Evolutionary conservation across 2,113 vertebrate species (phyloP), one percentile per base, ranked within the genome.

Genomic region (Acrocephalus arundinaceus): DNA sequence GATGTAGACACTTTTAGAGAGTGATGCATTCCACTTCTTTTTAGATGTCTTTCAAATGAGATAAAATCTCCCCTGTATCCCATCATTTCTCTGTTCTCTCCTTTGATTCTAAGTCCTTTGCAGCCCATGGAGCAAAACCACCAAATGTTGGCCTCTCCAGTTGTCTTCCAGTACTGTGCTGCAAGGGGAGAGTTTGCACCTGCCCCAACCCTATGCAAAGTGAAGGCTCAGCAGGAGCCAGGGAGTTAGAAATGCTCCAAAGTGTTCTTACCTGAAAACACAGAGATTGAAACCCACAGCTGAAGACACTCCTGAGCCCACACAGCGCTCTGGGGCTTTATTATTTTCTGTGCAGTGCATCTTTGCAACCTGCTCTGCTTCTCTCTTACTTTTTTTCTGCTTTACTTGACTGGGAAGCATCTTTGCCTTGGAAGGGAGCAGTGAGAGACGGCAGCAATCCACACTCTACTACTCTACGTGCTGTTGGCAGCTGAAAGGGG

Each of bases 91-190:
- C 48, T 74, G 16, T 89, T 87, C 16, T 63, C 45, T 87, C 19
- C 61, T 94, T 92, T 89, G 70, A 92, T 87, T 86, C 43, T 61
- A 52, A 90, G 33, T 19, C 23, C 23, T 81, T 81, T 77, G 57
- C 65, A 90, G 70, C 27, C 1, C 0, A 18, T 18, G 48, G 46
- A 87, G 45, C 13, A 61, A 90, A 85, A 4, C 21, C 37, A 70
- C 35, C 3, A 5, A 51, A 21, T 23, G 7, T 24, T 89, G 59
- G n/a, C 25, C 25, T 87, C 63, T 87, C 5, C 66, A 30, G 33
- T 27, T 92, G 23, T 59, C 45, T 67, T 48, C 19, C 65, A 83
- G 46, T 7, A 6, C 30, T 67, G 31, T 0, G 0, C 43, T 67
- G 66, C 0, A 17, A 81, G 52, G 49, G 21, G 14, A 85, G 67